Percentiles rank a stretch among this genome's conserved stretches.
These are phyloP conservation scores for Grus americana DNA, from an alignment of 2,113 vertebrate species.

Conservation along the genomic window DNA sequence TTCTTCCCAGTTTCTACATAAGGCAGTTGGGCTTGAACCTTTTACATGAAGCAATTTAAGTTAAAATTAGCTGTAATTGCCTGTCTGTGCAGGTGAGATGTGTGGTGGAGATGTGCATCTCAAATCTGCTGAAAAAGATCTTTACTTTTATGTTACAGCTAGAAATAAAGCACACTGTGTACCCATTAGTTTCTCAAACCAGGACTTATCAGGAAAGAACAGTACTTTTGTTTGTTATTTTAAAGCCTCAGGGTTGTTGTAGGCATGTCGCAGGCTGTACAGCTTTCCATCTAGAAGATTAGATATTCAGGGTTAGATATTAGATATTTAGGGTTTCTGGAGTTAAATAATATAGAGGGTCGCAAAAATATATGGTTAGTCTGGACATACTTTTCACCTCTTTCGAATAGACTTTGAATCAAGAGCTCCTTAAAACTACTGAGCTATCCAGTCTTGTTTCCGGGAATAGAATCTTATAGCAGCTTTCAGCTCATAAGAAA, in stretches of 20 bases:
- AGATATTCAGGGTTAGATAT: not conserved
- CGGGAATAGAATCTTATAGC: not conserved
- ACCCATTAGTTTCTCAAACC: not conserved
- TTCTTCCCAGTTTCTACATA: not conserved
- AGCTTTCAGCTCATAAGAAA: not conserved
- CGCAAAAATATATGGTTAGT: not conserved
- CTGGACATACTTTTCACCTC: not conserved
- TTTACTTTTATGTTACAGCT: not conserved
- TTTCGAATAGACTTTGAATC: not conserved
- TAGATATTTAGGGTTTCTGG: not conserved
- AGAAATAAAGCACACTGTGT: not conserved
- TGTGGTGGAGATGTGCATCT: not conserved
- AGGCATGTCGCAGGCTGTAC: not conserved
- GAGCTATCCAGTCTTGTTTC: not conserved
- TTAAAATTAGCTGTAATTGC: slow-evolving; percentile 78
- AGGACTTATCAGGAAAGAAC: not conserved
- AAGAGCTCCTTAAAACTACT: not conserved
- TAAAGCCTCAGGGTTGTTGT: not conserved
- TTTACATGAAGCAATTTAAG: slow-evolving; percentile 77
- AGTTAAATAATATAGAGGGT: not conserved
- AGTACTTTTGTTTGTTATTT: not conserved
- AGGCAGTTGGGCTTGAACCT: not conserved
- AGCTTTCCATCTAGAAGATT: not conserved
- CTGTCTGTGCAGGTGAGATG: slow-evolving; percentile 68
- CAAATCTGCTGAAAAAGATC: not conserved